Base-by-base conservation (phyloP, 2,888 invertebrate genomes). In the Euproctis similis region DNA sequence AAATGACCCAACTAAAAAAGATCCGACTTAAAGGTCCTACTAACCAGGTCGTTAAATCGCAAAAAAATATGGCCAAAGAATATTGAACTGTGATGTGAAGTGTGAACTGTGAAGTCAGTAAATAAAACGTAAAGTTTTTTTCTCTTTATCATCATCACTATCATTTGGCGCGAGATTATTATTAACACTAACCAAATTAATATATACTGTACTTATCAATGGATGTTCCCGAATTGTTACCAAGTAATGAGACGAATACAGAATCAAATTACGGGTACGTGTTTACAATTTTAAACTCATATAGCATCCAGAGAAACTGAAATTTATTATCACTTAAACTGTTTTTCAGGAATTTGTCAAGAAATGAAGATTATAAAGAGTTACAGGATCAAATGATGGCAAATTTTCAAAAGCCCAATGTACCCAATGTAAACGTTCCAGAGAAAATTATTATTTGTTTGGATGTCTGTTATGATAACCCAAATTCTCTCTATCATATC, bases 371-470 rank as follows among this genome's bases (percentile, higher is more conserved):
- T 13, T 40, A 46, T 10, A 29, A 43, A 9, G 67, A 62, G 11
- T 36, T 80, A 22, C 71, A 71, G 22, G 62, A 77, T 28, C 69
- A 80, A 60, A 69, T 73, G 1, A 64, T 82, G 27, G 70, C 66
- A 2, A 81, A 77, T 52, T 75, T 80, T 33, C 75, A 75, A 30
- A 82, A 82, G 43, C 76, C 77, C 1, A 76, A 75, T 35, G 57
- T 86, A 29, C 84, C 86, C 2, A 80, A 81, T 57, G 65, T 74
- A 4, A 88, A 89, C 63, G 71, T 87, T 4, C 87, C 87, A 1
- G 90, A 90, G 56, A 88, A 78, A 53, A 89, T 90, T 19, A 72
- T 90, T 12, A 67, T 91, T 28, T 87, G 90, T 34, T 65, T 91
- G 34, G 91, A 91, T 59, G 67, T 87, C 7, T 87, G 87, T 25